Base-by-base conservation (phyloP, 2,888 invertebrate species). In the Sphaeridia pumilis region DNA sequence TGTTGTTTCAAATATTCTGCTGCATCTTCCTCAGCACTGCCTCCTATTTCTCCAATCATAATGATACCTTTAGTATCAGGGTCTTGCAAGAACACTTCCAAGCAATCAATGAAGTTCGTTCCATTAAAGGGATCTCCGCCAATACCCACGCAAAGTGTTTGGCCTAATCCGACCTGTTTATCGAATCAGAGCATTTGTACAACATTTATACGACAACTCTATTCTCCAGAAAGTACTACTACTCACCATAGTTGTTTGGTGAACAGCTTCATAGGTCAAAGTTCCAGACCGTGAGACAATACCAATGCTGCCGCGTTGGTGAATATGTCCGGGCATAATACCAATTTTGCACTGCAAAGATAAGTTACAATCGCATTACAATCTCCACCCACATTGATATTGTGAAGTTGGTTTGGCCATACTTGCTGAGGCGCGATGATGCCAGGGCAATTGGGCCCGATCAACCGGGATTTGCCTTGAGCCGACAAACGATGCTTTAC, bases 61-160 rank as follows among this genome's bases (percentile, higher is more conserved):
- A 99, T 88, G 67, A 98, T 97, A 61, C 95, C 97, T 73, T 88
- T 87, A 4, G 95, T 95, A 20, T 87, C 80, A 10, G 88, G 84
- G 72, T 98, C 98, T 52, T 82, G 79, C 27, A 99, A 74, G 75
- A 98, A 98, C 22, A 95, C 85, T 69, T 94, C 93, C 56, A 98
- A 75, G 69, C 97, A 97, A 73, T 99, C 98, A 67, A 98, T 93
- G 70, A 99, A 98, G 72, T 98, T 92, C 14, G 98, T 98, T 53
- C 98, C 98, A 69, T 98, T 97, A 78, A 99, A 98, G 0, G 98
- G 98, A 78, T 99, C 98, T 58, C 98, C 98, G 54, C 98, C 98
- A 71, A 98, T 98, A 56, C 98, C 98, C 21, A 99, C 83, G 71
- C 98, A 98, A 26, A 98, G 77, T 0, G 97, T 90, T 74, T 98